A percentile compares a stretch with the other conserved stretches of the same genome.
Evolutionary conservation across 2,888 invertebrate species (phyloP).

Genomic region (Drosophila kambysellisi): DNA sequence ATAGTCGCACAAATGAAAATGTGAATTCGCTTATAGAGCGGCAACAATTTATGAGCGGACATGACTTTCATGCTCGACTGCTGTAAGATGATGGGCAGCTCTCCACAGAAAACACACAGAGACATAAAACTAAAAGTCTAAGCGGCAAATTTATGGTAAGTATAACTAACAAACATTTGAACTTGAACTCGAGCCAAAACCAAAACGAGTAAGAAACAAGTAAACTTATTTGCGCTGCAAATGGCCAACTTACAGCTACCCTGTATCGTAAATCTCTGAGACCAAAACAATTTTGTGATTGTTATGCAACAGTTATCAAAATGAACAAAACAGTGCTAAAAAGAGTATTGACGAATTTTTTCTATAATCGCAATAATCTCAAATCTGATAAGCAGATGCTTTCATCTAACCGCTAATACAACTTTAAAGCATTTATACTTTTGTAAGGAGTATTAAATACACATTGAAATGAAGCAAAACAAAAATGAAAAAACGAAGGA

Average conservation of each 20-base stretch:
- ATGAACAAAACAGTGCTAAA: neutral
- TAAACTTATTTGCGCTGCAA: neutral
- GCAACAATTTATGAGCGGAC: constrained; percentile 73
- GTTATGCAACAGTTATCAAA: neutral
- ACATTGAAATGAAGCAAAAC: constrained; percentile 14
- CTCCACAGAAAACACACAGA: constrained; percentile 16
- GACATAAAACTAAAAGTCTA: constrained; percentile 44
- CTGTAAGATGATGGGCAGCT: constrained; percentile 58
- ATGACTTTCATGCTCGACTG: constrained; percentile 78
- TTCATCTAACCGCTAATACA: neutral
- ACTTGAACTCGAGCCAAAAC: constrained; percentile 65
- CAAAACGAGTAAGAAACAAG: constrained; percentile 24
- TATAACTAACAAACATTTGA: constrained; percentile 60
- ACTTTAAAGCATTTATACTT: neutral
- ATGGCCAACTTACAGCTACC: constrained; percentile 8
- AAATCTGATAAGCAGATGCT: neutral
- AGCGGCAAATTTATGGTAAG: constrained; percentile 45
- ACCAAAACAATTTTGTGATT: neutral
- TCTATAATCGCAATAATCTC: neutral
- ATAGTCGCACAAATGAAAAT: constrained; percentile 25
- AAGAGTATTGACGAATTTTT: neutral
- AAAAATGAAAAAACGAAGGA: constrained; percentile 2
- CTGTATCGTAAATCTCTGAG: neutral
- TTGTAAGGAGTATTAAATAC: constrained; percentile 36
- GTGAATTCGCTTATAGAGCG: constrained; percentile 32